Evolutionary conservation across 2,113 vertebrate genomes (phyloP).

Genomic region (Oncorhynchus kisutch): DNA sequence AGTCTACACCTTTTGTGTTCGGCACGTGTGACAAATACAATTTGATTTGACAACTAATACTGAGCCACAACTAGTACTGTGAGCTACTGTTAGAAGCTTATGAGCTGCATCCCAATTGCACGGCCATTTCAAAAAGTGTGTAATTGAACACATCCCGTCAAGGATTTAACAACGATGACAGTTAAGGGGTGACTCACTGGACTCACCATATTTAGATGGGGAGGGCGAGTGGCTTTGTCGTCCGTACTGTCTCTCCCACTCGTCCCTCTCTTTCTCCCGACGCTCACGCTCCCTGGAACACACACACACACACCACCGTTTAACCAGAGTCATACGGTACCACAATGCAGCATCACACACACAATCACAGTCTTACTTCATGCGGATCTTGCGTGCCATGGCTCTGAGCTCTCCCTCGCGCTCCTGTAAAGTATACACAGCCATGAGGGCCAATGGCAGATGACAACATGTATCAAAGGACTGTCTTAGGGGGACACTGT

Average conservation of each 20-base stretch:
- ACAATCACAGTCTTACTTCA: conserved; percentile 83
- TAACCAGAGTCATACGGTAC: conserved; percentile 16
- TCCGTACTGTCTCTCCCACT: conserved; percentile 90
- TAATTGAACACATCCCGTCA: too few relatives aligned
- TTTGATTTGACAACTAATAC: too few relatives aligned
- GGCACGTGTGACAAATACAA: too few relatives aligned
- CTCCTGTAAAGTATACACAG: conserved; percentile 74
- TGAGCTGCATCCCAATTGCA: too few relatives aligned
- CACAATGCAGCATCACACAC: background rate
- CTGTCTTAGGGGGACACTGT: too few relatives aligned
- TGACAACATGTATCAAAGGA: too few relatives aligned
- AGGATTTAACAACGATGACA: too few relatives aligned
- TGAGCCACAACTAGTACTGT: too few relatives aligned
- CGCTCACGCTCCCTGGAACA: conserved; percentile 85
- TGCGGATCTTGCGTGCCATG: conserved; percentile 94
- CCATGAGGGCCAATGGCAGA: conserved; percentile 2
- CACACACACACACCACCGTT: conserved; percentile 25
- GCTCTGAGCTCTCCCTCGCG: conserved; percentile 89
- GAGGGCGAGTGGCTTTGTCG: conserved; percentile 87
- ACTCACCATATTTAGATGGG: conserved; percentile 84
- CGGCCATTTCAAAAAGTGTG: too few relatives aligned
- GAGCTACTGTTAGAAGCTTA: too few relatives aligned
- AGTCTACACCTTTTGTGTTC: too few relatives aligned
- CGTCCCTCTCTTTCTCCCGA: conserved; percentile 88
- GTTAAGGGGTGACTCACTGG: too few relatives aligned